phyloP scores from a whole-genome alignment of 1,140 invertebrate species.

The Cephus cinctus region DNA sequence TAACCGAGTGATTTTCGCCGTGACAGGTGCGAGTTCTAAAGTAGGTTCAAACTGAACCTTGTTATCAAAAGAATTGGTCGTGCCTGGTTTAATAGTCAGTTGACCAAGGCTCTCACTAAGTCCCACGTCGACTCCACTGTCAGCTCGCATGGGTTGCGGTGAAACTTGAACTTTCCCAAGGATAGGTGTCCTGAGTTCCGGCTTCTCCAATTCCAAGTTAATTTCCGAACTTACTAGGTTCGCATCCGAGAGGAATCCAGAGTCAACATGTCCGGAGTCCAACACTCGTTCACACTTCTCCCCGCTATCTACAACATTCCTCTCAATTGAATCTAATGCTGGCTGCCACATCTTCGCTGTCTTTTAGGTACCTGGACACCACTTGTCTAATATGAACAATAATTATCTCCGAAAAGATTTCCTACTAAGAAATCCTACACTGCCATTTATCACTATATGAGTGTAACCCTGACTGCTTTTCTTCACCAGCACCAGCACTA shows the following conservation, averaged over 20 bases:
- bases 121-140: conserved; percentile 57
- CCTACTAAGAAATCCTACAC: too few species aligned
- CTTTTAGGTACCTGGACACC: too few species aligned
- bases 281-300: conserved; percentile 4
- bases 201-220: conserved; percentile 18
- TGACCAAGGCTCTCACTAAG: conserved; percentile 57
- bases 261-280: conserved; percentile 39
- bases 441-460: too few species aligned
- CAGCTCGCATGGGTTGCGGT: conserved; percentile 48
- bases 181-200: conserved; percentile 6
- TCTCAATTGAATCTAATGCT: conserved; percentile 12
- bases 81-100: conserved; percentile 49
- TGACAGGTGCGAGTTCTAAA: conserved; percentile 21
- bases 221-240: conserved; percentile 50
- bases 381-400: too few species aligned
- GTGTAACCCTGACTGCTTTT: too few species aligned
- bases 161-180: conserved; percentile 8
- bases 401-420: too few species aligned
- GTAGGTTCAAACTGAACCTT: conserved; percentile 28
- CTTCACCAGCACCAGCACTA: too few species aligned
- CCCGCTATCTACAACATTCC: conserved; percentile 28
- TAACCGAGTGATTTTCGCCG: conserved; percentile 2
- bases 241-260: conserved; percentile 60
- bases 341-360: conserved; percentile 31
- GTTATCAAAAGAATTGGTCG: conserved; percentile 22